These are phyloP conservation scores for Tragelaphus oryx DNA, from an alignment of 2,797 vertebrate species.

Conservation along the genomic window DNA sequence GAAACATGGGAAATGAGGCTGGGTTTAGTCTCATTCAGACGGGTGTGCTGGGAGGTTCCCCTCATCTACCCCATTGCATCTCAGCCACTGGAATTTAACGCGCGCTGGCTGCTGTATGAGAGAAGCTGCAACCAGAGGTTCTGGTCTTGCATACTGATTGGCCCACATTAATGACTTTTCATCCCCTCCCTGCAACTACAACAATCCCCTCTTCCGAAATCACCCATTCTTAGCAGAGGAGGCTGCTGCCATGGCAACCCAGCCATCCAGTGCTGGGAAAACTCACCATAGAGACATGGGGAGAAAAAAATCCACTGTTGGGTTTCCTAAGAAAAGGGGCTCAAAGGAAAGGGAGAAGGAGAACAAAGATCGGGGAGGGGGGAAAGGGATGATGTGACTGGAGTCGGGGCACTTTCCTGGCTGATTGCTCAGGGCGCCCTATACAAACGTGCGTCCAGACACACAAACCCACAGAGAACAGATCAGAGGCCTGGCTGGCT, in stretches of 20 bases:
- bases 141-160: conserved; percentile 90
- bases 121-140: conserved; percentile 48
- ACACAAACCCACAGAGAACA: neutral
- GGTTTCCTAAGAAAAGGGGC: conserved; percentile 66
- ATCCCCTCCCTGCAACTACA: conserved; percentile 55
- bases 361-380: neutral
- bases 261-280: conserved; percentile 76
- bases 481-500: neutral
- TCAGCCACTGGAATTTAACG: neutral
- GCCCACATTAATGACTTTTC: conserved; percentile 90
- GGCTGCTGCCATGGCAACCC: conserved; percentile 89
- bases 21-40: neutral
- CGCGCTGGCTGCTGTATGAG: neutral
- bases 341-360: neutral
- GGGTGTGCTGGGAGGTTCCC: neutral
- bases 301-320: conserved; percentile 71
- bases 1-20: no score
- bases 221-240: conserved; percentile 82
- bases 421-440: neutral
- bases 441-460: neutral
- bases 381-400: neutral
- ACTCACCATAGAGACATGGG: conserved; percentile 70
- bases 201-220: conserved; percentile 77
- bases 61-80: neutral
- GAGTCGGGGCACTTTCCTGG: neutral